Conservation (phyloP, 2,888 invertebrate genomes). For the Acronicta leporina region DNA sequence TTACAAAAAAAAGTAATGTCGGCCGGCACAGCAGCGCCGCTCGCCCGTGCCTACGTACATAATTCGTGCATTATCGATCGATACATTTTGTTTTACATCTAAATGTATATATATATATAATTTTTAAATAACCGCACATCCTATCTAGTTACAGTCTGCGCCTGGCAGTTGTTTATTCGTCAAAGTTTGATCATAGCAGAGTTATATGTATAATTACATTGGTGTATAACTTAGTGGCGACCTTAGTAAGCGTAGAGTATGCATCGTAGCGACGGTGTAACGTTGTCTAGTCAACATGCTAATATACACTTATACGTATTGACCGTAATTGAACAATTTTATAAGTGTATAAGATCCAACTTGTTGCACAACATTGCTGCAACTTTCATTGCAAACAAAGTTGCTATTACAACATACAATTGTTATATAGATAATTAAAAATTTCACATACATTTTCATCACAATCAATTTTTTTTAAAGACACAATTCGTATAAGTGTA, state of each 20-base stretch:
- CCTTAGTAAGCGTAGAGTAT: constrained; percentile 53
- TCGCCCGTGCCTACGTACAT: constrained; percentile 46
- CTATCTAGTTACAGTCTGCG: constrained; percentile 59
- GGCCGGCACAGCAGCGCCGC: constrained; percentile 15
- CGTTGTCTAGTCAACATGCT: background rate
- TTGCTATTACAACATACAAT: constrained; percentile 16
- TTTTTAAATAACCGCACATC: constrained; percentile 56
- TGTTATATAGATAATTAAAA: constrained; percentile 10
- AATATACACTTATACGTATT: constrained; percentile 9
- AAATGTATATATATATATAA: constrained; percentile 56
- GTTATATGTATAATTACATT: constrained; percentile 44
- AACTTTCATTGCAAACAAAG: constrained; percentile 23
- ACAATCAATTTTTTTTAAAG: constrained; percentile 15
- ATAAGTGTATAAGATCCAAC: background rate
- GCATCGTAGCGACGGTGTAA: constrained; percentile 8
- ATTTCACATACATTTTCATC: constrained; percentile 7
- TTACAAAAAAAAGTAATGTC: constrained; percentile 47
- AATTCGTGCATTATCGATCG: constrained; percentile 56
- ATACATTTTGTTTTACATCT: constrained; percentile 58
- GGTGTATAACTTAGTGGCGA: constrained; percentile 45
- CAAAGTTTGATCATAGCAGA: constrained; percentile 60
- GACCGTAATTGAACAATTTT: background rate
- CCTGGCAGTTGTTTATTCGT: constrained; percentile 61
- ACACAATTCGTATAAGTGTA: constrained; percentile 32
- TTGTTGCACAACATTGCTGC: constrained; percentile 8